phyloP scores from a whole-genome alignment of 2,888 invertebrate species.

The Tenthredo notha region DNA sequence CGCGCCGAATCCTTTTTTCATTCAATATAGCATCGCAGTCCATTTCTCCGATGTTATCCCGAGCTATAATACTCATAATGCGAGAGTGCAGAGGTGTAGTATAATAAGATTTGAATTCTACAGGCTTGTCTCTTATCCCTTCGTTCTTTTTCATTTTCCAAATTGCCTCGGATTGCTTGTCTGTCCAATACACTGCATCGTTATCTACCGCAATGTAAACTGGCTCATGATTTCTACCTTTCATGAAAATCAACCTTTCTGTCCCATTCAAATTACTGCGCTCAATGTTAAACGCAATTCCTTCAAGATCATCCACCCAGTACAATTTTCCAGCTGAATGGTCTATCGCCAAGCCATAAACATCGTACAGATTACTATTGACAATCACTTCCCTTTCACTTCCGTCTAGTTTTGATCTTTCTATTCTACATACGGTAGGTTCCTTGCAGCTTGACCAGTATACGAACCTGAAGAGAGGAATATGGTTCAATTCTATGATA shows the following conservation, averaged over 20 bases:
- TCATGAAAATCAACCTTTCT: slow-evolving; percentile 81
- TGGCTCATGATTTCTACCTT: slow-evolving; percentile 84
- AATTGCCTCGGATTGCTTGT: slow-evolving; percentile 84
- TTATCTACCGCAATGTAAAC: slow-evolving; percentile 87
- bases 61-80: slow-evolving; percentile 63
- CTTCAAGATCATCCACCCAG: slow-evolving; percentile 89
- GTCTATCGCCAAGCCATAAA: slow-evolving; percentile 88
- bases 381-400: slow-evolving; percentile 83
- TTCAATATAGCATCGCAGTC: slow-evolving; percentile 64
- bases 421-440: slow-evolving; percentile 81
- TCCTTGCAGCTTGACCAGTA: slow-evolving; percentile 88
- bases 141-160: slow-evolving; percentile 82
- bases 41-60: slow-evolving; percentile 65
- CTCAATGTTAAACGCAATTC: slow-evolving; percentile 86
- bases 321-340: slow-evolving; percentile 85
- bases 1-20: neutral
- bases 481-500: neutral
- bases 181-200: slow-evolving; percentile 91
- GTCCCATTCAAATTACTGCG: slow-evolving; percentile 87
- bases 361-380: slow-evolving; percentile 84
- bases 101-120: slow-evolving; percentile 61
- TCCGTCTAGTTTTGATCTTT: too few relatives aligned
- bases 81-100: neutral
- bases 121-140: slow-evolving; percentile 63
- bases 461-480: slow-evolving; percentile 82